A percentile compares a stretch with the other conserved stretches of the same genome.
phyloP scores from a whole-genome alignment of 2,888 invertebrate genomes.

The Mythimna pallens region DNA sequence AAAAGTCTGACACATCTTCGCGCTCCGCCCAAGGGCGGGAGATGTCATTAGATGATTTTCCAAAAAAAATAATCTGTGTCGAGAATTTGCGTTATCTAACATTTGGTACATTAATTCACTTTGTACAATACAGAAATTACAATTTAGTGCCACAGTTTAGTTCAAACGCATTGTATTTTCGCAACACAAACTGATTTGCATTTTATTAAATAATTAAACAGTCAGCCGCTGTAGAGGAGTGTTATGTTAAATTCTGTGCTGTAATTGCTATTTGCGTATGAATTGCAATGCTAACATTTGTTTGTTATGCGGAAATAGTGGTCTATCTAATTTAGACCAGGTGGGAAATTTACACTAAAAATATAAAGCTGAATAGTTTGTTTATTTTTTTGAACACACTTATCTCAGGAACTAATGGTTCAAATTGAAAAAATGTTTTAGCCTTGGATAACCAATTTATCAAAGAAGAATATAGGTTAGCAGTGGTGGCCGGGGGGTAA shows the following conservation, averaged over 20 bases:
- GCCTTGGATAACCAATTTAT: no score
- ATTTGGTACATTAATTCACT: slow-evolving; percentile 22
- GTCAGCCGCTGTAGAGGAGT: slow-evolving; percentile 27
- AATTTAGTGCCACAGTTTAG: slow-evolving; percentile 41
- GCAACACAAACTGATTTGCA: slow-evolving; percentile 58
- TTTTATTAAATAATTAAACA: slow-evolving; percentile 59
- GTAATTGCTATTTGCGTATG: slow-evolving; percentile 51
- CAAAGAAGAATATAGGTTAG: no score
- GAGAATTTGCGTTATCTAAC: slow-evolving; percentile 2
- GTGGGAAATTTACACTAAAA: neutral
- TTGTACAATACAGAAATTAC: slow-evolving; percentile 25
- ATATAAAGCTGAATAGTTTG: no score
- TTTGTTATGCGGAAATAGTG: no score
- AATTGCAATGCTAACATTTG: slow-evolving; percentile 22
- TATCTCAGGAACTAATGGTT: no score
- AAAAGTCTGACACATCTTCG: no score
- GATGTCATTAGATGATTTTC: no score
- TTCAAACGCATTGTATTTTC: slow-evolving; percentile 28
- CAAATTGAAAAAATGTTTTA: no score
- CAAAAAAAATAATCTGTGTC: no score
- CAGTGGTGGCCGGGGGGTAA: no score
- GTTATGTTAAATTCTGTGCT: slow-evolving; percentile 33
- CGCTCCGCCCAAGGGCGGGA: no score
- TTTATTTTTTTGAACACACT: no score
- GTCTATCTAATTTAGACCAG: neutral